Evolutionary conservation across 1,140 invertebrate genomes (phyloP), one percentile per base, ranked within the genome.

Genomic region (Trachelipus rathkii): DNA sequence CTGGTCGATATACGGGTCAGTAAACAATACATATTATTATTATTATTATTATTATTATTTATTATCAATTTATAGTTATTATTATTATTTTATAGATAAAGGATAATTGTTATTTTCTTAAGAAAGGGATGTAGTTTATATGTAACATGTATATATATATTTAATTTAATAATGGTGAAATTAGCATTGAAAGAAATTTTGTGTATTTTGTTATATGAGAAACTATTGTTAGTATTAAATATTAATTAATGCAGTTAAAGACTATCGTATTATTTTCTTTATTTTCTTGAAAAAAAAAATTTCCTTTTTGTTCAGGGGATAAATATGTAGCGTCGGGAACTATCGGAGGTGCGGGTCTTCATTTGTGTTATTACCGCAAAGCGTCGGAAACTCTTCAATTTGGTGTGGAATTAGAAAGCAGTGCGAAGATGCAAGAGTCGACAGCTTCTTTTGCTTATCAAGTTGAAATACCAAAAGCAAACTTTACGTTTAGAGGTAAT

Each of bases 391-490:
- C 96, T 83, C 85, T 99, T 72, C 91, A 90, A 79, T 81, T 98
- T 80, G 93, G 92, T 75, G 91, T 93, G 15, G 93, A 95, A 85
- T 87, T 95, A 75, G 93, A 95, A 85, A 92, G 94, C 10, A 95
- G 93, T 84, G 88, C 92, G 76, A 87, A 93, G 83, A 90, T 94
- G 83, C 91, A 93, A 84, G 96, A 99, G 85, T 92, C 94, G 7
- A 90, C 92, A n/a, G 94, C 93, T 45, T 93, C 94, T 0, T 89
- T 99, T 80, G 96, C 92, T 21, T 99, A 99, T 86, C 96, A 99
- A 71, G 89, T 97, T 73, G 97, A 98, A 86, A 88, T 99, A 84
- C 95, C 96, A 21, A 97, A 96, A 86, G 95, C 95, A 69, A 95
- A 97, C 85, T 88, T 97, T 79, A 89, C 92, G 10, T 97, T 99